These are phyloP conservation scores for Ectemnius cavifrons DNA, from an alignment of 2,888 invertebrate species.

Conservation along the genomic window DNA sequence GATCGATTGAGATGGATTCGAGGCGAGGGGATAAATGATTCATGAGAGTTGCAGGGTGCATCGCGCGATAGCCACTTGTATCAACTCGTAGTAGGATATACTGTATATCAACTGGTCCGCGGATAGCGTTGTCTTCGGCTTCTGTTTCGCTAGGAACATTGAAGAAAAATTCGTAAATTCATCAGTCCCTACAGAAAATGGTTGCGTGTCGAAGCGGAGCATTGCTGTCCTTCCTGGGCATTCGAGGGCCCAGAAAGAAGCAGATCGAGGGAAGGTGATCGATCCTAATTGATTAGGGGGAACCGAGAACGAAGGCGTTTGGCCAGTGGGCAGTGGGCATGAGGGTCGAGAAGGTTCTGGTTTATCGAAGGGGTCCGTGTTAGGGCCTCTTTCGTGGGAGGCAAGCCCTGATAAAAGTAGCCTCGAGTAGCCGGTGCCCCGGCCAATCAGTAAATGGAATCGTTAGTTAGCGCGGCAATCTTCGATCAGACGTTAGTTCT, in stretches of 20 bases:
- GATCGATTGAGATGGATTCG: constrained; percentile 4
- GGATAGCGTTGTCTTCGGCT: background rate
- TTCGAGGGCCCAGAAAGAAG: constrained; percentile 4
- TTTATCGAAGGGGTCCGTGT: constrained; percentile 40
- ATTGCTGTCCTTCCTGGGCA: background rate
- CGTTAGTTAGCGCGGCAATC: constrained; percentile 60
- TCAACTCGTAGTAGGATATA: background rate
- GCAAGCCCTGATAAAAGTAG: constrained; percentile 41
- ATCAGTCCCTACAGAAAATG: background rate
- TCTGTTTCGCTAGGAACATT: background rate
- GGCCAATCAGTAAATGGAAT: constrained; percentile 62
- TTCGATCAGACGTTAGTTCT: constrained; percentile 55
- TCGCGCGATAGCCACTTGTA: background rate
- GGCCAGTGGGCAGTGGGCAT: background rate
- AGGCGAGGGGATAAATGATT: background rate
- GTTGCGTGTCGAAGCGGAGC: background rate
- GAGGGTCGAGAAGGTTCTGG: constrained; percentile 29
- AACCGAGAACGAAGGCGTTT: background rate
- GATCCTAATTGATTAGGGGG: constrained; percentile 48
- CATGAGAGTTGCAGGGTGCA: background rate
- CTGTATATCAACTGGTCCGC: background rate
- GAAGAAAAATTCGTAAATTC: background rate
- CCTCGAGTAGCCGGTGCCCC: constrained; percentile 36
- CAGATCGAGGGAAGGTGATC: constrained; percentile 20
- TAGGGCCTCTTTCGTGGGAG: constrained; percentile 43